Percentiles rank a stretch among this genome's conserved stretches.
Evolutionary conservation across 2,113 vertebrate genomes (phyloP).

Genomic region (Falcunculus frontatus): DNA sequence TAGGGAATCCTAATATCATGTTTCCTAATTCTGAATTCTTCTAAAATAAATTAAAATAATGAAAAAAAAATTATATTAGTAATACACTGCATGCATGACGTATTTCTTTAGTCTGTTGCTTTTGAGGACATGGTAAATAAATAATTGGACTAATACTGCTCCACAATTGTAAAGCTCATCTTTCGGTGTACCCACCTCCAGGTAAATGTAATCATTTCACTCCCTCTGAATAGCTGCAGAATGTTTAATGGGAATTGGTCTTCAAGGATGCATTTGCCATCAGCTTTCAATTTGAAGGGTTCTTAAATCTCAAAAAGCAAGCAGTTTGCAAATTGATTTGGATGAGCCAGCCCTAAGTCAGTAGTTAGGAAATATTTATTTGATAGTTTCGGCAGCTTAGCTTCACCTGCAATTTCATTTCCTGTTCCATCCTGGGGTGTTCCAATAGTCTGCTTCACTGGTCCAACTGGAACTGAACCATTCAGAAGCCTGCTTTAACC

Average conservation of each 20-base stretch:
- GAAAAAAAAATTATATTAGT: background rate
- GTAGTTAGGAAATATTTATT: constrained; percentile 27
- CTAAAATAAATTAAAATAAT: background rate
- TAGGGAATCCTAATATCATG: fast-evolving
- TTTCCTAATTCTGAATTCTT: background rate
- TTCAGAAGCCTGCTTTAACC: background rate
- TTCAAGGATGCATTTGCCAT: constrained; percentile 2
- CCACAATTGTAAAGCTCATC: background rate
- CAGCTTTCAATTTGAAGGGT: background rate
- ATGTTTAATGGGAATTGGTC: background rate
- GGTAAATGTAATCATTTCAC: background rate
- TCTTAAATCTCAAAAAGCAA: constrained; percentile 9
- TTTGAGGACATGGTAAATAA: background rate
- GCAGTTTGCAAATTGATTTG: constrained; percentile 36
- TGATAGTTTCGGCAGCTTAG: background rate
- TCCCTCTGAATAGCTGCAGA: background rate
- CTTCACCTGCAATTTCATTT: constrained; percentile 24
- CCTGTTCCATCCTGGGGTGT: background rate
- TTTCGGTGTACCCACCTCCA: background rate
- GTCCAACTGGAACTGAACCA: background rate
- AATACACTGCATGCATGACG: too few species aligned
- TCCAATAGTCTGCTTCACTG: constrained; percentile 1
- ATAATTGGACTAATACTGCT: background rate
- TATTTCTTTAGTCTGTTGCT: background rate
- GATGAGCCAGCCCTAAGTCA: background rate